A percentile compares a stretch with the other conserved stretches of the same genome.
These are phyloP conservation scores for Aplysina aerophoba DNA, from an alignment of 37 sponge, comb jelly and placozoan species.

Conservation along the genomic window DNA sequence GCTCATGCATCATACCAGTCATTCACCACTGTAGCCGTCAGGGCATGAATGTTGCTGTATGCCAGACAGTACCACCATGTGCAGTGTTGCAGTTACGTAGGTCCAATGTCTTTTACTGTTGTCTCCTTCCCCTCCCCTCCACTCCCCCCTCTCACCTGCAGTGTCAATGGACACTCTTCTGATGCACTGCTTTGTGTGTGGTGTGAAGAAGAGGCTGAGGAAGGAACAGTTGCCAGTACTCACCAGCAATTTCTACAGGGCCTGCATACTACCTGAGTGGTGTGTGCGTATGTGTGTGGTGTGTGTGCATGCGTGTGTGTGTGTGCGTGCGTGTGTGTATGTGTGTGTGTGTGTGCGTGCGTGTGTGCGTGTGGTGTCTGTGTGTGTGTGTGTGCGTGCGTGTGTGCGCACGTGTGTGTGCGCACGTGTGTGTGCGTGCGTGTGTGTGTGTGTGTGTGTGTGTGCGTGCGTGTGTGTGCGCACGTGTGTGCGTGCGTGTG, in stretches of 20 bases:
- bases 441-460: too few species aligned
- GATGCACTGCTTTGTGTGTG: conserved; percentile 42
- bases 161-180: conserved; percentile 48
- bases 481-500: too few species aligned
- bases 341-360: conserved; percentile 3
- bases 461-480: too few species aligned
- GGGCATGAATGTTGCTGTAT: too few species aligned
- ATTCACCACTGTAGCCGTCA: too few species aligned
- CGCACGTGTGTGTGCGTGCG: too few species aligned
- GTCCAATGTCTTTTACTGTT: too few species aligned
- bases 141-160: not conserved
- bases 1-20: too few species aligned
- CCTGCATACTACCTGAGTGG: conserved; percentile 47
- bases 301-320: conserved; percentile 19
- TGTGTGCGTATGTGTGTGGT: conserved; percentile 25
- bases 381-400: not conserved
- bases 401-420: not conserved
- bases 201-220: conserved; percentile 17
- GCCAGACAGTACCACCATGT: too few species aligned
- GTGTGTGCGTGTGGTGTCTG: not conserved
- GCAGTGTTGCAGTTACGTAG: too few species aligned
- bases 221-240: conserved; percentile 46
- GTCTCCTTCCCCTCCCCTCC: not conserved
- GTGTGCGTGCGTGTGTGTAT: conserved; percentile 23
- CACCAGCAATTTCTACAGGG: conserved; percentile 58